A percentile compares a stretch with the other conserved stretches of the same genome.
These are phyloP conservation scores for Leptodactylus fuscus DNA, from an alignment of 2,113 vertebrate species.

Conservation along the genomic window DNA sequence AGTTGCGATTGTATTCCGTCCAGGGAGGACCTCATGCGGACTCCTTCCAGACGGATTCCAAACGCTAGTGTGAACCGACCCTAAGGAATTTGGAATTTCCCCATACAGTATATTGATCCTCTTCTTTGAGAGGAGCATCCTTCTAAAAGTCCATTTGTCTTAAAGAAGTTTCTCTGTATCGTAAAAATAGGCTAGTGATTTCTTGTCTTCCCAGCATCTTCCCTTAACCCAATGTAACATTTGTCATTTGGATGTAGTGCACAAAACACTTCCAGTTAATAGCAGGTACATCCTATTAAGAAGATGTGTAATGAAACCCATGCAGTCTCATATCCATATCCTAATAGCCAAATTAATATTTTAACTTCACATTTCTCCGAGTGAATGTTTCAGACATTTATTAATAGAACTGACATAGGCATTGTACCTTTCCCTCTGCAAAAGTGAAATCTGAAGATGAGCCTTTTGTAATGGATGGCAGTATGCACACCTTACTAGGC, in stretches of 20 bases:
- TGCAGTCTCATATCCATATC: background rate
- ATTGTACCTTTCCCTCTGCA: conserved; percentile 37
- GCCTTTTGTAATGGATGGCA: conserved; percentile 17
- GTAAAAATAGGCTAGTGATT: too few relatives aligned
- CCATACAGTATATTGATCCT: too few relatives aligned
- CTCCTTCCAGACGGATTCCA: too few relatives aligned
- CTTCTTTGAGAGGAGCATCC: too few relatives aligned
- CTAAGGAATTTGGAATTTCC: too few relatives aligned
- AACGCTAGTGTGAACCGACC: too few relatives aligned
- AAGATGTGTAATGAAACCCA: conserved; percentile 18
- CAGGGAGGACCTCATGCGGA: too few relatives aligned
- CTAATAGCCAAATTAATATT: conserved; percentile 48
- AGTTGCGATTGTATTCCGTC: too few relatives aligned
- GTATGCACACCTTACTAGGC: background rate
- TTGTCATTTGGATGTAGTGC: background rate
- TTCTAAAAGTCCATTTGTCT: too few relatives aligned
- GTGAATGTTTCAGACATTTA: conserved; percentile 47
- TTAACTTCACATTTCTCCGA: conserved; percentile 37
- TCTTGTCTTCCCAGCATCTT: too few relatives aligned
- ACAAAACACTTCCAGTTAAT: background rate
- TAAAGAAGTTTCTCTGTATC: too few relatives aligned
- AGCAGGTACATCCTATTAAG: background rate
- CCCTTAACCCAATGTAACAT: background rate
- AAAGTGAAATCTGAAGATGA: background rate
- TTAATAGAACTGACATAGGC: conserved; percentile 38